Conservation (phyloP, 2,888 invertebrate genomes). For the Clunio marinus region DNA sequence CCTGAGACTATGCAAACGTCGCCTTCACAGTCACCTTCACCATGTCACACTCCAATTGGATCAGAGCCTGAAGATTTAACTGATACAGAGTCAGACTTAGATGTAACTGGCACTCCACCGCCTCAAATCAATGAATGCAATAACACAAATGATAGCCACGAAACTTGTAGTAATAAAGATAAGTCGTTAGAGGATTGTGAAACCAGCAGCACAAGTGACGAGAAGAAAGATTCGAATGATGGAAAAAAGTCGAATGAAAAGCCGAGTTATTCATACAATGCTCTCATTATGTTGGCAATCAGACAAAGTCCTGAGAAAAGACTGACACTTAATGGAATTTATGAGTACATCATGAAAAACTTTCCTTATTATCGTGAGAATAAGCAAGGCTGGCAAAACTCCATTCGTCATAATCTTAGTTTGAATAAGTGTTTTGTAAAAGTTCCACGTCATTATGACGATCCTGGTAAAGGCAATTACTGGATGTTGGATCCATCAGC, state of each 20-base stretch:
- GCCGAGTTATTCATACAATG: constrained; percentile 96
- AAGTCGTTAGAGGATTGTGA: constrained; percentile 46
- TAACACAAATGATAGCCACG: constrained; percentile 43
- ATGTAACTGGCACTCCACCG: constrained; percentile 72
- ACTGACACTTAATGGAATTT: constrained; percentile 89
- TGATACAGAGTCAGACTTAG: constrained; percentile 69
- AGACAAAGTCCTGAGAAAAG: constrained; percentile 85
- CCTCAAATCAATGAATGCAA: constrained; percentile 54
- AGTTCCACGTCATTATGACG: constrained; percentile 91
- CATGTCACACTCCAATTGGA: constrained; percentile 42
- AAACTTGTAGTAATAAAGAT: constrained; percentile 43
- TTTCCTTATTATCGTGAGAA: constrained; percentile 96
- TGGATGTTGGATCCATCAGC: constrained; percentile 96
- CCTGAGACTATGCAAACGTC: constrained; percentile 61
- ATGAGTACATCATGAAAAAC: constrained; percentile 94
- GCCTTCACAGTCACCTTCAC: constrained; percentile 45
- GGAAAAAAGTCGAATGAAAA: constrained; percentile 66
- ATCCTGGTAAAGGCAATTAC: constrained; percentile 97
- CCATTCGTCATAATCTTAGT: constrained; percentile 93
- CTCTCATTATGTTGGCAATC: constrained; percentile 98
- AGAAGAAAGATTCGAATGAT: constrained; percentile 44
- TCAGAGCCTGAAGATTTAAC: constrained; percentile 46
- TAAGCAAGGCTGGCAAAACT: no score
- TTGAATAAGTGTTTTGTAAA: constrained; percentile 97
- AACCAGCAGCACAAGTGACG: constrained; percentile 42